A percentile compares a stretch with the other conserved stretches of the same genome.
phyloP scores from a whole-genome alignment of 2,888 invertebrate genomes.

The Maniola hyperantus region DNA sequence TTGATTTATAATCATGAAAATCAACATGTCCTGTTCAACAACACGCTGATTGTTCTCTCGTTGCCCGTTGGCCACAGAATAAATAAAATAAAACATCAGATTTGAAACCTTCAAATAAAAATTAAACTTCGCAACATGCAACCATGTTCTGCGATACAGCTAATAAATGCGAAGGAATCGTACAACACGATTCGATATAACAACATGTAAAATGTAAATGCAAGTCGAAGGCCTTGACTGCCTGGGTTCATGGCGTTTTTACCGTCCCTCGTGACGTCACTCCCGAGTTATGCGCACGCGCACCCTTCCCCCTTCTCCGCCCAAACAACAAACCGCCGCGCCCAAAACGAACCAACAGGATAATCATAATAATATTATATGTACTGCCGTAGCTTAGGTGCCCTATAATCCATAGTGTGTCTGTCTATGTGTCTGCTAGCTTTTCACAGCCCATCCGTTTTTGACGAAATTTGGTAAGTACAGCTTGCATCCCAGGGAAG shows the following conservation, averaged over 20 bases:
- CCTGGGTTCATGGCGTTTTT: conserved; percentile 75
- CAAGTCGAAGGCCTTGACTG: conserved; percentile 71
- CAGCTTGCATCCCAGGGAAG: no score
- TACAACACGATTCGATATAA: conserved; percentile 36
- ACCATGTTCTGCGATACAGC: conserved; percentile 34
- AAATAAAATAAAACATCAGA: conserved; percentile 5
- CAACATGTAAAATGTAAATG: conserved; percentile 49
- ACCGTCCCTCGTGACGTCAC: conserved; percentile 74
- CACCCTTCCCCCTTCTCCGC: conserved; percentile 40
- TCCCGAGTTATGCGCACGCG: conserved; percentile 73
- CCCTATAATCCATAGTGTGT: no score
- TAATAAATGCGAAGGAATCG: conserved; percentile 36
- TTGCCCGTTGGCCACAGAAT: not conserved
- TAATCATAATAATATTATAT: conserved; percentile 48
- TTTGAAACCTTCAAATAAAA: conserved; percentile 24
- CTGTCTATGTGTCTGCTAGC: no score
- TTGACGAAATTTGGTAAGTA: no score
- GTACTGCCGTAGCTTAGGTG: no score
- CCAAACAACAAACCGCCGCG: conserved; percentile 43
- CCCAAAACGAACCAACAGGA: conserved; percentile 71
- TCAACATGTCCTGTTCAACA: conserved; percentile 7
- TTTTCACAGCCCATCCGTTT: no score
- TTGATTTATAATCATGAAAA: conserved; percentile 2
- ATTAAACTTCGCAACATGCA: conserved; percentile 28
- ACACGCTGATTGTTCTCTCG: conserved; percentile 16